Evolutionary conservation across 2,888 invertebrate genomes (phyloP).

Genomic region (Himalopsyche japonica): DNA sequence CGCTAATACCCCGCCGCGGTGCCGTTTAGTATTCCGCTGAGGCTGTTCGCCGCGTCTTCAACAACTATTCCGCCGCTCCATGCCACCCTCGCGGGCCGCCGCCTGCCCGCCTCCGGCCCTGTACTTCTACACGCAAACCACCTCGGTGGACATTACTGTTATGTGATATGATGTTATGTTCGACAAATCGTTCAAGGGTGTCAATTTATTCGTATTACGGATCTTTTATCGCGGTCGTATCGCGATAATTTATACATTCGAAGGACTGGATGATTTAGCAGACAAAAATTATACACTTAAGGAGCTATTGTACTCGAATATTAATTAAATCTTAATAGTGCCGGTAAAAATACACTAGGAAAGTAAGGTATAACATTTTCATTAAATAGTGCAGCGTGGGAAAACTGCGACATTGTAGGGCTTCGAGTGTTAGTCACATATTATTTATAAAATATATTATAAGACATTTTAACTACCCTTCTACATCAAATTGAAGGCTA

Average conservation of each 20-base stretch:
- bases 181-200: neutral
- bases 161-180: neutral
- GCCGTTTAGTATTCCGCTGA: constrained; percentile 38
- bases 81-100: neutral
- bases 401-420: no score
- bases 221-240: neutral
- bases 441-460: no score
- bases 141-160: neutral
- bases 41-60: constrained; percentile 27
- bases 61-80: constrained; percentile 23
- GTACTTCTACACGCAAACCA: neutral
- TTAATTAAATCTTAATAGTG: no score
- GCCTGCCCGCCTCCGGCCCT: neutral
- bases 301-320: no score
- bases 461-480: no score
- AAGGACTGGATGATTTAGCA: no score
- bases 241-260: neutral
- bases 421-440: no score
- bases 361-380: no score
- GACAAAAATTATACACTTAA: no score
- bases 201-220: neutral
- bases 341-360: no score
- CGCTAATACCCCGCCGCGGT: constrained; percentile 34
- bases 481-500: no score
- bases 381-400: no score